Conservation (phyloP, 2,797 vertebrate species). For the Trematomus bernacchii region DNA sequence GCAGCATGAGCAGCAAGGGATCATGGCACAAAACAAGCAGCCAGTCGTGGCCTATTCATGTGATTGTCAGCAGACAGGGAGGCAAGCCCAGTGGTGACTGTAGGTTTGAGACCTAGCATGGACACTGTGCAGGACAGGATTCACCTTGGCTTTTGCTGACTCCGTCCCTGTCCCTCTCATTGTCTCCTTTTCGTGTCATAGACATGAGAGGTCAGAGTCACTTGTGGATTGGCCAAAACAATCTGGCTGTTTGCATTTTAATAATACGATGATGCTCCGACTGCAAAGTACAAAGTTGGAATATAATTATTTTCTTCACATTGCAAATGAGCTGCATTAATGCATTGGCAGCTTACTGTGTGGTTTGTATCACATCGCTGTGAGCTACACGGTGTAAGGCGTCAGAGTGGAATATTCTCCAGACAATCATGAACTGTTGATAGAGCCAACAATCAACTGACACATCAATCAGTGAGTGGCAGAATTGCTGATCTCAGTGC, state of each 20-base stretch:
- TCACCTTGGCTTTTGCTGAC: slow-evolving; percentile 58
- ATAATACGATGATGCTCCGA: slow-evolving; percentile 1
- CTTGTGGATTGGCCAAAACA: slow-evolving; percentile 24
- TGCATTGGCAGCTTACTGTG: slow-evolving; percentile 20
- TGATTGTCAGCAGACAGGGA: slow-evolving; percentile 80
- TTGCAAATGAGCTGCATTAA: slow-evolving; percentile 30
- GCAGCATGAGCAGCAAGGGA: slow-evolving; percentile 83
- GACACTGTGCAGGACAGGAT: slow-evolving; percentile 49
- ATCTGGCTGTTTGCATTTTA: slow-evolving; percentile 15
- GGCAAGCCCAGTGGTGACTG: slow-evolving; percentile 61
- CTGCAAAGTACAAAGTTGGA: slow-evolving; percentile 22
- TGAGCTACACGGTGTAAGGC: slow-evolving; percentile 1
- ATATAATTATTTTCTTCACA: slow-evolving; percentile 27
- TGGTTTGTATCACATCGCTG: slow-evolving; percentile 32
- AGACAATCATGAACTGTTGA: slow-evolving; percentile 68
- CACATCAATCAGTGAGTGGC: slow-evolving; percentile 73
- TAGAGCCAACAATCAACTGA: slow-evolving; percentile 69
- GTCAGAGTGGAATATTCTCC: slow-evolving; percentile 51
- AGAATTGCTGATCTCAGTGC: slow-evolving; percentile 77
- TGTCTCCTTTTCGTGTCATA: slow-evolving; percentile 36
- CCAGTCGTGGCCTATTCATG: slow-evolving; percentile 82
- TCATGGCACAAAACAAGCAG: slow-evolving; percentile 87
- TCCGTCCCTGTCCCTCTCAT: slow-evolving; percentile 36
- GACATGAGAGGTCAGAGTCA: slow-evolving; percentile 41
- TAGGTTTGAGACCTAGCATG: slow-evolving; percentile 33